Evolutionary conservation across 2,113 vertebrate species (phyloP), one percentile per base, ranked within the genome.

Genomic region (Ia io): DNA sequence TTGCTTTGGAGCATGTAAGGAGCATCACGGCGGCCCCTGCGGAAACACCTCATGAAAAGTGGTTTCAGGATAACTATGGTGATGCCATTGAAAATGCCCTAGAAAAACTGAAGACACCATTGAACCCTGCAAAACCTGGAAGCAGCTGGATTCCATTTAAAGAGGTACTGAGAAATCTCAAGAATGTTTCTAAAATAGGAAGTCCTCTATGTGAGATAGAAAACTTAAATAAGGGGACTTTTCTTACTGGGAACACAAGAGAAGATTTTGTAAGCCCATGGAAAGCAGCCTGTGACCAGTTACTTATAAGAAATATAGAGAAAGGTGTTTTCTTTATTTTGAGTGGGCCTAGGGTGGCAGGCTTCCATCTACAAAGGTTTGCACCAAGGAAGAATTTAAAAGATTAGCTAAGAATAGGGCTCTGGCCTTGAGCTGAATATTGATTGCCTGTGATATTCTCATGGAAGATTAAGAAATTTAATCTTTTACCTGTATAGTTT

Each of bases 61-160:
- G 99, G 99, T 99, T 99, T 97, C 99, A 99, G 98, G 99, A 99
- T 96, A 99, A 98, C 85, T 99, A 99, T 17, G 99, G 99, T 14
- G 99, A 99, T 32, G 98, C 99, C 30, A 99, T 99, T 82, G 98
- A 98, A 91, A 99, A 98, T 1, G 99, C 99, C 0, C 97, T 99
- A 2, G 99, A 99, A 96, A 99, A 99, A 42, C 98, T 99, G 4
- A 99, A 98, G 92, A 99, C 99, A 90, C 99, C 99, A 0, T 98
- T 98, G 25, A 99, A 99, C 97, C 99, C 99, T 0, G 99, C 99
- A 92, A 99, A 99, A 96, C 99, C 99, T 0, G 99, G 99, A 95
- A 99, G 99, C 98, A 99, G 99, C 97, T 99, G 99, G 99, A 98
- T 99, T 63, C 99, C 99, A 22, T 99, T 99, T 98, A 99, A 99